phyloP scores from a whole-genome alignment of 2,888 invertebrate species.

The Seira musarum region DNA sequence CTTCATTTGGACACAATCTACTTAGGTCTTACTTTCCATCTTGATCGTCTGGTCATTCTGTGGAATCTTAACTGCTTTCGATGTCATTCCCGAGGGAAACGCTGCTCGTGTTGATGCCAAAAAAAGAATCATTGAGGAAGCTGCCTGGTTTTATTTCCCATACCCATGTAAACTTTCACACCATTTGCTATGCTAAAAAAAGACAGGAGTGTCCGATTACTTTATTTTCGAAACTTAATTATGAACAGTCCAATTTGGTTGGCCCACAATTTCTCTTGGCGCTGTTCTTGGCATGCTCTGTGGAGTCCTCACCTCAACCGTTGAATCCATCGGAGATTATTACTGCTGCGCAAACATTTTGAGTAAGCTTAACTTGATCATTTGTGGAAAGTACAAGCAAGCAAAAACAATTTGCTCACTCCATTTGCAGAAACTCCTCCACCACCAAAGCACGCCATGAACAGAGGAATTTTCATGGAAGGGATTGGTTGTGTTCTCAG shows the following conservation, averaged over 20 bases:
- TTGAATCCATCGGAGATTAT: constrained; percentile 90
- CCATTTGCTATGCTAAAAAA: too few relatives aligned
- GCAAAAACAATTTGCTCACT: background rate
- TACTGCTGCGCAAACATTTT: constrained; percentile 85
- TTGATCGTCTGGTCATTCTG: constrained; percentile 84
- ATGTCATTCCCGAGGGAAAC: constrained; percentile 79
- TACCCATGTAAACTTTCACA: constrained; percentile 81
- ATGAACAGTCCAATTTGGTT: constrained; percentile 86
- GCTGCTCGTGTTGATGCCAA: constrained; percentile 84
- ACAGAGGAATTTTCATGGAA: constrained; percentile 88
- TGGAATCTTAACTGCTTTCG: constrained; percentile 79
- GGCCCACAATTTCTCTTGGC: constrained; percentile 79
- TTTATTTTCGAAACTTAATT: too few relatives aligned
- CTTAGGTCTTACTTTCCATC: constrained; percentile 82
- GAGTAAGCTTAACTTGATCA: constrained; percentile 35
- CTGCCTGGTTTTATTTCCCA: constrained; percentile 87
- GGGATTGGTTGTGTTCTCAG: constrained; percentile 88
- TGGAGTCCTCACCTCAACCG: constrained; percentile 84
- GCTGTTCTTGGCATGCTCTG: constrained; percentile 86
- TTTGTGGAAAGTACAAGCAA: background rate
- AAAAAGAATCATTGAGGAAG: constrained; percentile 79
- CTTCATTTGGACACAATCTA: too few relatives aligned
- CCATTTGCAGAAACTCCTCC: constrained; percentile 79
- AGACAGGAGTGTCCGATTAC: too few relatives aligned
- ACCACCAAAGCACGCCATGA: constrained; percentile 89